Evolutionary conservation across 2,113 vertebrate genomes (phyloP), one percentile per base, ranked within the genome.

Genomic region (Nyctereutes procyonoides): DNA sequence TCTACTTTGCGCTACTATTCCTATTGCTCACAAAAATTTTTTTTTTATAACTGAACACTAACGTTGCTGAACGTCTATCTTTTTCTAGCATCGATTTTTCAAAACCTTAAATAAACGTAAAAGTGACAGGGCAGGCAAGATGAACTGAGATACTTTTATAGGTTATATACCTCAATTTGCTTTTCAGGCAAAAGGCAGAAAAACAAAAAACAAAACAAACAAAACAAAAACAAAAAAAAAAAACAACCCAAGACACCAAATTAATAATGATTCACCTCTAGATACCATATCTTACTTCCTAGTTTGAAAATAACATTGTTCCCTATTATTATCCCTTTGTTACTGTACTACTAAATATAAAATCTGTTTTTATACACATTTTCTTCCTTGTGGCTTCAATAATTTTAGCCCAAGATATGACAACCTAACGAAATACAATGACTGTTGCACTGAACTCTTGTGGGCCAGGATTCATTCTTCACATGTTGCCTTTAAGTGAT

Each of bases 91-190:
- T 81, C 43, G 56, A 8, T 74, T 92, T 88, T 81, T 86, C 28
- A 77, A 79, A 97, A 89, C 4, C 8, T 43, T 73, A 95, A 89
- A 77, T 94, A 80, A 85, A 71, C 51, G 91, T 67, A 67, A 74
- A 91, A 58, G 9, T 85, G 38, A 0, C 56, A 80, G 3, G 5
- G 24, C 14, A 35, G 63, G 43, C 15, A 90, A 94, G 84, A 56
- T 63, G 26, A 94, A 90, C 26, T 38, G 30, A 80, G 22, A 28
- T 38, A 80, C 2, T 89, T 93, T 26, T 85, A 62, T 60, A 67
- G n/a, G 4, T 67, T 73, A 26, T 38, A 26, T 22, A 16, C 19
- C 30, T 90, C 43, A 74, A 62, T 92, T 86, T 94, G 28, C 7
- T 95, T 88, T 80, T 32, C 11, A 91, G 19, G 30, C 5, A 16